Base-by-base conservation (phyloP, 92 coral and sea anemone species). In the Epizoanthus rinbou region DNA sequence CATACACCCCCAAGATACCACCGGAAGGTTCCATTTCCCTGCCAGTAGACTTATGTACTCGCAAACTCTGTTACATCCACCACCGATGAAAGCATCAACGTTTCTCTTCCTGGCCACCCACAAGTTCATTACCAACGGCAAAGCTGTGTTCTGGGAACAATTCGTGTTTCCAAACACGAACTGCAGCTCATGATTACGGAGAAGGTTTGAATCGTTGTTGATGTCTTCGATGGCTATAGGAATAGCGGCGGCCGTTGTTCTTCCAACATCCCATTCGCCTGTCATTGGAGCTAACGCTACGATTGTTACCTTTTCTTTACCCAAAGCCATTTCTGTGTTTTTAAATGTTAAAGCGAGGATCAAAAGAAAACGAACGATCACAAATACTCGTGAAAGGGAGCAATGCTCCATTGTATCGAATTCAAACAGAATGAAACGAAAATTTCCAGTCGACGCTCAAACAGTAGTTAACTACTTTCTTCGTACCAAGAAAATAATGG, bases 1-100 rank as follows among this genome's bases (percentile, higher is more conserved):
- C 97, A 92, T 92, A 81, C 97, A 92, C 0, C 97, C 97, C 97
- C 97, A 92, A 3, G 97, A 92, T 19, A 92, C 88, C 2, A 92
- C 97, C 0, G 97, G 97, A 5, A 92, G 88, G 80, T 92, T 92
- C 97, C 94, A 92, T 39, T 92, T 90, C 8, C 97, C 97, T 2
- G 97, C 97, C 60, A 92, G 58, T 50, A 92, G 86, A 53, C 97
- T 92, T 84, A 92, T 90, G 80, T 92, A 92, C 83, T 92, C 97
- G 63, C 97, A 90, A 10, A 92, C 97, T 70, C 93, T 90, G 53
- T 92, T 92, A 50, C 97, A 92, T 0, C 97, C 97, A 7, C 97
- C 97, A 9, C 97, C 97, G 22, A 92, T 92, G 43, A 90, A 92
- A 3, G 97, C 97, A 28, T 92, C 97, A 3, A 92, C 97, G 24